A percentile compares a stretch with the other conserved stretches of the same genome.
phyloP scores from a whole-genome alignment of 1,140 invertebrate genomes.

The Apolygus lucorum region DNA sequence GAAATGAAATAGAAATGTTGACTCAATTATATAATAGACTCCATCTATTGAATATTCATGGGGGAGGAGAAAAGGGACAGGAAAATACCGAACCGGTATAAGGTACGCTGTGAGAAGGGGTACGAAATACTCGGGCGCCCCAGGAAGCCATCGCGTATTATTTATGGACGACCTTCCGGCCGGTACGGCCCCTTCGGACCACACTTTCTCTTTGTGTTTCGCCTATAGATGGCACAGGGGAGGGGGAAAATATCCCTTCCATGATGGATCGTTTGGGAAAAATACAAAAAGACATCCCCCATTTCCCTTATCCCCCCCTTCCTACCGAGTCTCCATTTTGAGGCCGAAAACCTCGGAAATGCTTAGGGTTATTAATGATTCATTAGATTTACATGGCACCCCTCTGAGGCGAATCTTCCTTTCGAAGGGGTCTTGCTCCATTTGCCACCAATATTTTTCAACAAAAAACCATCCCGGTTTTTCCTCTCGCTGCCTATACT shows the following conservation, averaged over 20 bases:
- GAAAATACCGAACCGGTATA: background rate
- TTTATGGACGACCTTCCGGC: background rate
- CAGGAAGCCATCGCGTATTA: background rate
- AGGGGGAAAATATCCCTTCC: background rate
- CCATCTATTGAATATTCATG: constrained; percentile 1
- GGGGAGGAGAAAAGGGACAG: background rate
- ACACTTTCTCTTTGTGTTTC: background rate
- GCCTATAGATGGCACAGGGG: background rate
- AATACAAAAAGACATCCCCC: no score
- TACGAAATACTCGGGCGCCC: background rate
- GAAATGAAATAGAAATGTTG: background rate
- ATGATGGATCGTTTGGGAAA: background rate
- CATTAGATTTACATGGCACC: no score
- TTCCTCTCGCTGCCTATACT: no score
- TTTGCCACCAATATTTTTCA: no score
- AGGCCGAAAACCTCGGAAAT: no score
- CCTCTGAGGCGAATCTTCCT: no score
- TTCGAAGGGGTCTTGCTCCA: no score
- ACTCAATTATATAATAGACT: background rate
- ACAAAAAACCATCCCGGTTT: no score
- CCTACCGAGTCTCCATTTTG: no score
- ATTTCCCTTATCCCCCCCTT: no score
- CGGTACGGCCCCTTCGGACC: background rate
- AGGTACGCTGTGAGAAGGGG: background rate
- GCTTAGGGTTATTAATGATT: no score